Evolutionary conservation across 2,797 vertebrate species (phyloP), one percentile per base, ranked within the genome.

Genomic region (Pelobates cultripes): DNA sequence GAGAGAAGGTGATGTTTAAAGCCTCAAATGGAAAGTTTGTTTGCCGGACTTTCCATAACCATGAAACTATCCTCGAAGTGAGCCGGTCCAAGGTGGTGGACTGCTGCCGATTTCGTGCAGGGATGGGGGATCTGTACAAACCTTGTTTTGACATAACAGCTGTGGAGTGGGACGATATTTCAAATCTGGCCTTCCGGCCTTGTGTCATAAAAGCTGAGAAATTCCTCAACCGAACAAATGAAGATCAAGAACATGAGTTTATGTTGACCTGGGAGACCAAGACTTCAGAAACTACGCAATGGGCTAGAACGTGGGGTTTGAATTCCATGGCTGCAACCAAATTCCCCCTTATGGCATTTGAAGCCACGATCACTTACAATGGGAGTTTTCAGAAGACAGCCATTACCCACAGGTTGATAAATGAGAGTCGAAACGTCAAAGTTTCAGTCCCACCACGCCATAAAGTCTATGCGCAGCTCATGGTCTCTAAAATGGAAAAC

Each of bases 1-100:
- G 71, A 3, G 71, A 79, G 14, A 79, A 55, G 64, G 72, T 79
- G 7, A 63, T 79, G 0, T 67, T 83, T 1, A 83, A 79, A 43
- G 72, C 81, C n/a, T 79, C 76, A 63, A 83, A 79, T 64, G 81
- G 81, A 6, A 70, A 70, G 3, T 83, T 40, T 17, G 72, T 83
- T 4, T 79, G 71, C 71, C n/a, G 81, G 15, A 61, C 43, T 13
- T 83, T 70, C 43, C 77, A 44, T 51, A 14, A 47, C 41, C 77
- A 79, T 17, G 55, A 15, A 3, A 53, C 73, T 43, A 1, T 63
- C 28, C 74, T 83, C 14, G 81, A 83, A 61, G 81, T 7, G 3
- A 47, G 66, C 42, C 63, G 43, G 1, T 3, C 81, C 2, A 4
- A 0, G 0, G 42, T 75, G 55, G 81, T 70, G 3, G 71, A 78